Evolutionary conservation across 2,797 vertebrate genomes (phyloP), one percentile per base, ranked within the genome.

Genomic region (Girardinus metallicus): DNA sequence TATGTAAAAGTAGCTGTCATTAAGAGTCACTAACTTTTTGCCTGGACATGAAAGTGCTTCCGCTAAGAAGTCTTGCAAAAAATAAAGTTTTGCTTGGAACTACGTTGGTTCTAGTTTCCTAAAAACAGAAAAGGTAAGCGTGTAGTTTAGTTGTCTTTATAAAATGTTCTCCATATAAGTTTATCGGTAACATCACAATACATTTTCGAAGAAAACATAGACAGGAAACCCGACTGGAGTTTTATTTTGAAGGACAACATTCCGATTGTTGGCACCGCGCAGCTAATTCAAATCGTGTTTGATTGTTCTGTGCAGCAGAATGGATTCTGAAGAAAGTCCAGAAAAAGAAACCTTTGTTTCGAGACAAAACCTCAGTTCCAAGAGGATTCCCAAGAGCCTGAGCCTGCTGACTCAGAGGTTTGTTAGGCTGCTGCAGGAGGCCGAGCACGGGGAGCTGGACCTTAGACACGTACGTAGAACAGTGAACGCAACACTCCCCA

Each of bases 391-490:
- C 91, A 97, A 96, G 89, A 99, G 97, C 83, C 95, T 99, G 7
- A 95, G 95, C 36, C 77, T 96, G 73, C 96, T 99, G 73, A 96
- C 98, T 68, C 96, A 93, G 78, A 97, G 94, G 93, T 99, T 99
- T 91, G 95, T 99, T 73, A 95, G 94, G 34, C 91, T 99, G 79
- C 94, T 99, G 46, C 97, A 97, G 87, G 96, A 97, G 86, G 95
- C 97, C 77, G 95, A 98, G 93, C 96, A 96, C 81, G 97, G 98
- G 31, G 96, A 96, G 86, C 91, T 99, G 89, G 97, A 99, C 94
- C 95, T 99, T 6, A 98, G 96, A 92, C 93, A 96, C 76, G 98
- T 98, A 94, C 93, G 95, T 89, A 49, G 73, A 6, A 23, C 16
- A 21, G 6, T 46, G 68, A 72, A 46, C 68, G 68, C 68, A 46